Evolutionary conservation across 2,888 invertebrate genomes (phyloP).

Genomic region (Metacarcinus magister): DNA sequence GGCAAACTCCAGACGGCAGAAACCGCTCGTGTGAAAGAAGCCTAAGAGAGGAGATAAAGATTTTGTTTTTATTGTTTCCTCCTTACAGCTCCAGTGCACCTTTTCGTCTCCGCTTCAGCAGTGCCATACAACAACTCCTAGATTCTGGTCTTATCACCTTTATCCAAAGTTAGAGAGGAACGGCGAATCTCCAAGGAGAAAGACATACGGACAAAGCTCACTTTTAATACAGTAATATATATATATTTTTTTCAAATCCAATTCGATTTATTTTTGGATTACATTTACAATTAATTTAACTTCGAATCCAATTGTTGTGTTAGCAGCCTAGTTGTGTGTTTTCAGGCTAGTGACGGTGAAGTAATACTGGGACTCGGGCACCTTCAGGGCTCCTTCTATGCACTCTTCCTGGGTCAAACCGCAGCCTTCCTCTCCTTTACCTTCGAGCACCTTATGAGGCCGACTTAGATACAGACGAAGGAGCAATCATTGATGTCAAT

Average conservation of each 20-base stretch:
- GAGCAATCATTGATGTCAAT: neutral
- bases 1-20: neutral
- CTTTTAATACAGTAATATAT: neutral
- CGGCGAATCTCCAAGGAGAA: neutral
- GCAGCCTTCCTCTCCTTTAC: neutral
- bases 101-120: neutral
- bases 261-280: neutral
- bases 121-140: neutral
- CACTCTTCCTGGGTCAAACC: neutral
- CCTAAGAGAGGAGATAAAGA: neutral
- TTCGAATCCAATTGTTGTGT: neutral
- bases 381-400: neutral
- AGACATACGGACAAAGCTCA: neutral
- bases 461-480: neutral
- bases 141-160: neutral
- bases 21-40: no score
- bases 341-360: neutral
- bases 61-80: neutral
- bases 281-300: neutral
- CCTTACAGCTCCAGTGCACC: neutral
- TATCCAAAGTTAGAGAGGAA: neutral
- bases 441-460: neutral
- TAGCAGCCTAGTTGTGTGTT: neutral
- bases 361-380: neutral
- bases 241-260: neutral